Base-by-base conservation (phyloP, 2,888 invertebrate species). In the Callinectes sapidus region DNA sequence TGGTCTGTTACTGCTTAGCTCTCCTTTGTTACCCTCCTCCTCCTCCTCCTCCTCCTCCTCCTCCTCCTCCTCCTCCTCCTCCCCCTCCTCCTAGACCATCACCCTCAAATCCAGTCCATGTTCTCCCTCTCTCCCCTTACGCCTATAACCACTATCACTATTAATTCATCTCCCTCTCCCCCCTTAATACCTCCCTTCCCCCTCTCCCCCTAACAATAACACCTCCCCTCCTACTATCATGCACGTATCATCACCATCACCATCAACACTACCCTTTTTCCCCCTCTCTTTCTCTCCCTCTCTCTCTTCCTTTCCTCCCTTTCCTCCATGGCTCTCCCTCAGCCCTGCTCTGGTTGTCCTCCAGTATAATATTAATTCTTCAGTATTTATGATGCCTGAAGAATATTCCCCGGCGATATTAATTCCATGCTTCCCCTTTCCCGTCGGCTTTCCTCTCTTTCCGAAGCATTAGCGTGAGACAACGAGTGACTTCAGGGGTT, bases 181-280 rank as follows among this genome's bases (percentile, higher is more conserved):
- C n/a, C 66, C 10, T 8, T 71, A 23, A 71, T 71, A 3, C n/a
- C 71, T 5, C n/a, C 28, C 13, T 10, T 28, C 28, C 10, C 71
- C 6, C 6, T n/a, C 14, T 35, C 18, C 16, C 35, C 35, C 14
- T 35, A 13, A 35, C 81, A 81, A 81, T 81, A 35, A 16, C 81
- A 35, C 35, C 81, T 28, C n/a, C 71, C 71, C 71, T 23, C 28
- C 71, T 28, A n/a, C 81, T 81, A 81, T 81, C 35, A 81, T 81
- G 35, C 81, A 81, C 81, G 81, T 81, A 81, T 81, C 81, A 81
- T 81, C 81, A 81, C 81, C 35, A 81, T 35, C 35, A 81, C 32
- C 81, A 81, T 81, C 81, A 16, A 14, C 81, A 81, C 35, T 81
- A 81, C 28, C 71, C 71, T 71, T 71, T 71, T 28, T 10, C 28